These are phyloP conservation scores for Perca fluviatilis DNA, from an alignment of 2,113 vertebrate genomes.

Conservation along the genomic window DNA sequence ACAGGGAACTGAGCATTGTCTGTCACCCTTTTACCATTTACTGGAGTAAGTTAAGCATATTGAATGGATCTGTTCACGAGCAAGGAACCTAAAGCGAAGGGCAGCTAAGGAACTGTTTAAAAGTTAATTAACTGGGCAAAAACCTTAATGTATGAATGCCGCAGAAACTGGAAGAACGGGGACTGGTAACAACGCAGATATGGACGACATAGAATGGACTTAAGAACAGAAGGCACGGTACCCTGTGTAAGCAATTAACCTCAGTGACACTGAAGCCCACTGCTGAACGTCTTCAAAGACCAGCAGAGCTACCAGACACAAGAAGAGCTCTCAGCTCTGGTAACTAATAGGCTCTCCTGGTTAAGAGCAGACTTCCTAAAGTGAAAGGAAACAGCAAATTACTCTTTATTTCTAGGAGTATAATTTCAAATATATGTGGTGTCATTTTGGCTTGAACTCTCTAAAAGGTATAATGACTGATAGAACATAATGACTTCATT, in stretches of 20 bases:
- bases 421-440: conserved; percentile 22
- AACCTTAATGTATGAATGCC: conserved; percentile 39
- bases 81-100: conserved; percentile 25
- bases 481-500: neutral
- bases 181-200: conserved; percentile 20
- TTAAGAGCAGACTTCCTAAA: conserved; percentile 46
- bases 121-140: conserved; percentile 55
- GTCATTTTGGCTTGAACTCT: conserved; percentile 32
- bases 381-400: conserved; percentile 49
- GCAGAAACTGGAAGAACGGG: conserved; percentile 30
- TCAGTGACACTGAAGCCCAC: conserved; percentile 58
- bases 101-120: conserved; percentile 46
- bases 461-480: conserved; percentile 1
- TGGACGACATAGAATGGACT: conserved; percentile 28
- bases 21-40: conserved; percentile 34
- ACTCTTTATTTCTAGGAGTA: conserved; percentile 42
- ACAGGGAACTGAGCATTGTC: conserved; percentile 39
- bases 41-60: conserved; percentile 38
- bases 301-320: conserved; percentile 49
- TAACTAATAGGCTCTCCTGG: conserved; percentile 48
- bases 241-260: conserved; percentile 78
- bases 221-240: conserved; percentile 56
- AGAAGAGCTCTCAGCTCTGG: conserved; percentile 41
- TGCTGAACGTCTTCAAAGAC: conserved; percentile 62
- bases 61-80: conserved; percentile 58